Evolutionary conservation across 2,888 invertebrate species (phyloP), one percentile per base, ranked within the genome.

Genomic region (Melanophora roralis): DNA sequence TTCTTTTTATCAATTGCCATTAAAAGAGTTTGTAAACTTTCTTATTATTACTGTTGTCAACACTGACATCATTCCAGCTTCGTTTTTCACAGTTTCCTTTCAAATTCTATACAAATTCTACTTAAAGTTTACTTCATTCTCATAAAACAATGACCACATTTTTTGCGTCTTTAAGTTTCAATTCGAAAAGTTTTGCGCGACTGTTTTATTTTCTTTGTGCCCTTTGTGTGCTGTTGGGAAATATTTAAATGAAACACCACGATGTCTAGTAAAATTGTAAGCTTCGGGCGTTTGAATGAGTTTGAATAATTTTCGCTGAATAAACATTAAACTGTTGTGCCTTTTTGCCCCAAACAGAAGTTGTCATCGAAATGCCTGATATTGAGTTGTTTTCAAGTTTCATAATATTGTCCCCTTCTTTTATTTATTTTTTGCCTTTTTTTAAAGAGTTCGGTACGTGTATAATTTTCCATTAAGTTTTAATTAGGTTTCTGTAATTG

Each of bases 401-500:
- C 14, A 6, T 27, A 27, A 27, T 6, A 3, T 27, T 27, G 27
- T 27, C 27, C 34, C 32, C 34, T 27, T 16, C 4, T 32, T 51
- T 11, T 27, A 2, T 45, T 16, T 34, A 0, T 27, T 5, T 27
- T 4, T 19, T 4, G 21, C 1, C 12, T 19, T 14, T 21, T 21
- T 32, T 43, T 49, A n/a, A 19, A 1, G 2, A 6, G 32, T 12
- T n/a, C n/a, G n/a, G 23, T 49, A 16, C 57, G 38, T 21, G 40
- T 43, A 34, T 32, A 19, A 12, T 65, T 23, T 34, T 59, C 73
- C 74, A 74, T 77, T 68, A 49, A 77, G 64, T 77, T 81, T 77
- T 78, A 71, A 60, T 74, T 81, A 74, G 60, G 71, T 81, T 78
- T 78, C 60, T 74, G 65, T 78, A 77, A 81, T 81, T 69, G 73